Conservation (phyloP, 2,113 vertebrate genomes). For the Nannospalax galili region DNA sequence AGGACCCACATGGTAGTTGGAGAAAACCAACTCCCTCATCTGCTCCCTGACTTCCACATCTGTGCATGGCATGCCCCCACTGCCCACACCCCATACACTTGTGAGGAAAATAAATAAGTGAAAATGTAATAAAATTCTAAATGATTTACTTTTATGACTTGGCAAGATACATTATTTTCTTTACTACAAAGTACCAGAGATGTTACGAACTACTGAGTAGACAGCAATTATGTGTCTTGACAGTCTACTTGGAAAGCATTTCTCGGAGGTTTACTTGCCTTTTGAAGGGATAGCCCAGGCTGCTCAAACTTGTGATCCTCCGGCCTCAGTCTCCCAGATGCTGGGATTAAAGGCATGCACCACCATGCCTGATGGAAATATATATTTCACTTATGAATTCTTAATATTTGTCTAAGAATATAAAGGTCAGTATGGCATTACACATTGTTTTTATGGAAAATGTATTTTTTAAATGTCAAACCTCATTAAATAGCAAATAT, state of each 20-base stretch:
- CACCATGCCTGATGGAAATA: background rate
- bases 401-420: constrained; percentile 22
- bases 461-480: constrained; percentile 36
- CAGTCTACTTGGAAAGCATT: constrained; percentile 31
- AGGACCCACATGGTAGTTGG: too few species aligned
- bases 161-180: background rate
- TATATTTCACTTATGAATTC: background rate
- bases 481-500: background rate
- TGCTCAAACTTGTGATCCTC: background rate
- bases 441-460: background rate
- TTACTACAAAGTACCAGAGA: constrained; percentile 13
- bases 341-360: too few species aligned
- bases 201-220: background rate
- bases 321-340: background rate
- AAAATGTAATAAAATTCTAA: background rate
- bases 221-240: background rate
- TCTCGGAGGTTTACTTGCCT: background rate
- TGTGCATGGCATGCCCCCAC: background rate
- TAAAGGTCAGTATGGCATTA: background rate
- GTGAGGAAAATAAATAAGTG: too few species aligned
- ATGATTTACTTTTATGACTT: constrained; percentile 16
- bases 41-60: background rate
- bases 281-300: constrained; percentile 3
- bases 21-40: background rate
- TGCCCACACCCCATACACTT: too few species aligned